phyloP scores from a whole-genome alignment of 2,888 invertebrate species.

The Eilema sororculum region DNA sequence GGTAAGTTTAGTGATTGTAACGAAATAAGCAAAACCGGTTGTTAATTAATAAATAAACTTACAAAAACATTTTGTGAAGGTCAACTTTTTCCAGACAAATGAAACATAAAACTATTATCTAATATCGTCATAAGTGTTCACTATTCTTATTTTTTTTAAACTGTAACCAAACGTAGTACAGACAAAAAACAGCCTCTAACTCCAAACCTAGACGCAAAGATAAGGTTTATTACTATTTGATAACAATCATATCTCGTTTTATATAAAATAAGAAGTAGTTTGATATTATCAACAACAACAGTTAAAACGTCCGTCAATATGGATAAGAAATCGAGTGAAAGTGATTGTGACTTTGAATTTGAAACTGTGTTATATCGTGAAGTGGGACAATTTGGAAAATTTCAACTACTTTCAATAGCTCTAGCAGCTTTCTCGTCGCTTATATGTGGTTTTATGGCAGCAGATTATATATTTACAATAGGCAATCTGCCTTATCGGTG shows the following conservation, averaged over 20 bases:
- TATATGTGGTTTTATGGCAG: conserved; percentile 75
- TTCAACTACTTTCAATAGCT: conserved; percentile 69
- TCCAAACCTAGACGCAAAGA: conserved; percentile 38
- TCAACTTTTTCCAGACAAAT: neutral
- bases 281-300: conserved; percentile 45
- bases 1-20: neutral
- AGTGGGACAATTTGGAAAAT: conserved; percentile 76
- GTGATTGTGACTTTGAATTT: conserved; percentile 62
- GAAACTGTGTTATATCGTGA: conserved; percentile 72
- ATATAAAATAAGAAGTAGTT: conserved; percentile 55
- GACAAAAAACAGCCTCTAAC: conserved; percentile 27
- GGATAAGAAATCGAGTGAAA: conserved; percentile 54
- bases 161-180: neutral
- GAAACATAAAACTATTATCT: neutral
- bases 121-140: neutral
- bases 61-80: neutral
- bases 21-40: neutral
- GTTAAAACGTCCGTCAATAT: conserved; percentile 46
- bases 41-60: neutral
- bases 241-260: conserved; percentile 43
- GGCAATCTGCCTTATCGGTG: conserved; percentile 75
- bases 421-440: conserved; percentile 68
- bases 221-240: conserved; percentile 51
- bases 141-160: neutral
- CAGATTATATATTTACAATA: conserved; percentile 78